These are phyloP conservation scores for Fulmarus glacialis DNA, from an alignment of 2,113 vertebrate species.

Conservation along the genomic window DNA sequence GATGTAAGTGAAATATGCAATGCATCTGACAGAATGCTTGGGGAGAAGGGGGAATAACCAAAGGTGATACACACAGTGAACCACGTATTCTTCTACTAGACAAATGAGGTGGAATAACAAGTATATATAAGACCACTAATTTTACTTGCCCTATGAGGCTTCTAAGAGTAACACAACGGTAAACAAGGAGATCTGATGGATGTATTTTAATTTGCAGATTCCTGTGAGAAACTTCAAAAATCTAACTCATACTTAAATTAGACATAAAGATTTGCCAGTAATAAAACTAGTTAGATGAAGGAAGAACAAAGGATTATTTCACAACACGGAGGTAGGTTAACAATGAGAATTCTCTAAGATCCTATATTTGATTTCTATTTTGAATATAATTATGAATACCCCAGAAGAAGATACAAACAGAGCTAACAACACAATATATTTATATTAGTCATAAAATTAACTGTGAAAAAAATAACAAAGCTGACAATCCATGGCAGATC, in stretches of 20 bases:
- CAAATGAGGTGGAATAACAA: background rate
- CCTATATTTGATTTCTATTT: background rate
- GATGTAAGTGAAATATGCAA: background rate
- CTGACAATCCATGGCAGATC: background rate
- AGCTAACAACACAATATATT: background rate
- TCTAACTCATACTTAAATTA: background rate
- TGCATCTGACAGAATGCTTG: background rate
- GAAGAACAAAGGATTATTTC: background rate
- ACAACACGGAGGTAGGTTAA: background rate
- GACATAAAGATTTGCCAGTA: background rate
- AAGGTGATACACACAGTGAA: background rate
- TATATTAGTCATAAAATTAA: background rate
- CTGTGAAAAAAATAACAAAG: background rate
- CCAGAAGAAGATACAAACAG: background rate
- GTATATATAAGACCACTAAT: background rate
- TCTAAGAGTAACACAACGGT: background rate
- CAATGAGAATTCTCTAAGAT: background rate
- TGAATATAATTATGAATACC: background rate
- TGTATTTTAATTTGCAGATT: background rate
- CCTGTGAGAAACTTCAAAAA: background rate
- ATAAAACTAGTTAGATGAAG: background rate
- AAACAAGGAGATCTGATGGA: background rate
- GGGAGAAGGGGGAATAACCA: constrained; percentile 2
- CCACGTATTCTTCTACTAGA: background rate
- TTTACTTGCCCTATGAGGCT: background rate